phyloP scores from a whole-genome alignment of 2,888 invertebrate genomes.

The Petrolisthes manimaculis region DNA sequence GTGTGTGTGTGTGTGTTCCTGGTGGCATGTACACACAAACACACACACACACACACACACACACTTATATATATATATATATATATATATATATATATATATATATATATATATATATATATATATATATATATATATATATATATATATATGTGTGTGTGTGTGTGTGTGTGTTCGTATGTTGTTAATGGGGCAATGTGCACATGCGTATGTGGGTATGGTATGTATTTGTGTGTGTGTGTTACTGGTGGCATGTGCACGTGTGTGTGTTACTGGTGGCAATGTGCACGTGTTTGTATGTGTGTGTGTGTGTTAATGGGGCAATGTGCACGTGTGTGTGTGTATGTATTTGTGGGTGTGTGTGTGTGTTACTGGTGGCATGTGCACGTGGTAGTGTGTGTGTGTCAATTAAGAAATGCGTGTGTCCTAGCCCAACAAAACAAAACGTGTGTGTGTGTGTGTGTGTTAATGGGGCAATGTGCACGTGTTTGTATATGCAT shows the following conservation, averaged over 20 bases:
- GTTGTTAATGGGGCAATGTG: too few species aligned
- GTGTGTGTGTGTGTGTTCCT: conserved; percentile 3
- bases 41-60: conserved; percentile 21
- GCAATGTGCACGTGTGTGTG: background rate
- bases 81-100: conserved; percentile 33
- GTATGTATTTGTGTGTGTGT: background rate
- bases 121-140: conserved; percentile 30
- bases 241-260: background rate
- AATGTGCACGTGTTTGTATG: background rate
- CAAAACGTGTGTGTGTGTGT: too few species aligned
- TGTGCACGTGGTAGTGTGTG: too few species aligned
- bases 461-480: too few species aligned
- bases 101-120: conserved; percentile 33
- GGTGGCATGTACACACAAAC: background rate
- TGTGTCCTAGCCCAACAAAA: too few species aligned
- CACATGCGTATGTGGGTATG: background rate
- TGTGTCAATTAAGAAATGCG: too few species aligned
- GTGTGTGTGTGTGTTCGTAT: conserved; percentile 12
- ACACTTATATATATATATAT: conserved; percentile 31
- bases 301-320: background rate
- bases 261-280: background rate
- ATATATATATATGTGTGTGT: conserved; percentile 22
- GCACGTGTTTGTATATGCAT: too few species aligned
- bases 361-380: too few species aligned
- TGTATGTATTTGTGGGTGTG: background rate